A percentile compares a stretch with the other conserved stretches of the same genome.
These are phyloP conservation scores for Chionodraco myersi DNA, from an alignment of 2,113 vertebrate species.

Conservation along the genomic window DNA sequence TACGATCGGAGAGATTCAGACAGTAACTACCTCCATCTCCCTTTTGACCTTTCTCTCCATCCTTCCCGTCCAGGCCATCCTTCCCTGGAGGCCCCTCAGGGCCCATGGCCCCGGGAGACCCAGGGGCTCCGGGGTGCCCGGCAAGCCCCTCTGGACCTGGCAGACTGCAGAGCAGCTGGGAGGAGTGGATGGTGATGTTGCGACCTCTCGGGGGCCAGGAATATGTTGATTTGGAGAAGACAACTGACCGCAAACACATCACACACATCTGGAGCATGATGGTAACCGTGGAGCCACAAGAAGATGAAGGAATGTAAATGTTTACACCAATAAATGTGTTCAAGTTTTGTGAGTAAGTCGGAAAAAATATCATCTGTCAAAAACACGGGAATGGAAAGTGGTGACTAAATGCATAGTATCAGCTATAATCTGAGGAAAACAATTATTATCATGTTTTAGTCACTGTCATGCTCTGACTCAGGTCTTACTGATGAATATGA, in stretches of 20 bases:
- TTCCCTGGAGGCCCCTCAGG: conserved; percentile 91
- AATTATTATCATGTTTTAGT: neutral
- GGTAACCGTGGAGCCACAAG: conserved; percentile 73
- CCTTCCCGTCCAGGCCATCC: conserved; percentile 91
- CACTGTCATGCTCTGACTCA: neutral
- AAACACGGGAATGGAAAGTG: neutral
- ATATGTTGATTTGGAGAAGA: conserved; percentile 83
- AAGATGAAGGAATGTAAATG: neutral
- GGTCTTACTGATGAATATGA: neutral
- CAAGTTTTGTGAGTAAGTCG: neutral
- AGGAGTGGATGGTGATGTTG: conserved; percentile 84
- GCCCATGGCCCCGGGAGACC: conserved; percentile 86
- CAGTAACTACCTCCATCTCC: conserved; percentile 87
- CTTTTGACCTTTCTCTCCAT: conserved; percentile 87
- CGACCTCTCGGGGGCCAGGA: conserved; percentile 75
- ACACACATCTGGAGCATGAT: conserved; percentile 86
- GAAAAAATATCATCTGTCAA: conserved; percentile 3
- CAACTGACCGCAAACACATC: conserved; percentile 84
- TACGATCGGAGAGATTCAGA: neutral
- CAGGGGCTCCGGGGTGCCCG: conserved; percentile 86
- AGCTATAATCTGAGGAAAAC: neutral
- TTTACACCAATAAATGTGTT: conserved; percentile 4
- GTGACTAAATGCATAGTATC: neutral
- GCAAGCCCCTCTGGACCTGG: conserved; percentile 90
- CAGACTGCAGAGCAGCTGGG: conserved; percentile 90